These are phyloP conservation scores for Pangasianodon gigas DNA, from an alignment of 2,113 vertebrate genomes.

Conservation along the genomic window DNA sequence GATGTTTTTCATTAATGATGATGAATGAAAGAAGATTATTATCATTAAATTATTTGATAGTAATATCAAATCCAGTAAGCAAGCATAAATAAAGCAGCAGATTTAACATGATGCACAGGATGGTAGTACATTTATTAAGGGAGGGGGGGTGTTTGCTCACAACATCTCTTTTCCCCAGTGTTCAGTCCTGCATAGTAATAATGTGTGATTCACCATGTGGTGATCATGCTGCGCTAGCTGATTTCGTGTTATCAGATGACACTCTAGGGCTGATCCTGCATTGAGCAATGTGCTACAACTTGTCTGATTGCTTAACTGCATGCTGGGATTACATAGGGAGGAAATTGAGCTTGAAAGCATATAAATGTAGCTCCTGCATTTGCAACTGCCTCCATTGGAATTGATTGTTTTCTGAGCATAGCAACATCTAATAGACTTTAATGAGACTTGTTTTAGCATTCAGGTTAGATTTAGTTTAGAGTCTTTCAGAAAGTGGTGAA, in stretches of 20 bases:
- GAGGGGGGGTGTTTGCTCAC: neutral
- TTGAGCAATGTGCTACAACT: conserved; percentile 48
- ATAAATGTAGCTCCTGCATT: conserved; percentile 18
- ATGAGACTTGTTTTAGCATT: neutral
- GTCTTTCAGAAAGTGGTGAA: neutral
- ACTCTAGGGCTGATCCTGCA: conserved; percentile 53
- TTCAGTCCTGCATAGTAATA: conserved; percentile 38
- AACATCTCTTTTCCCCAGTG: neutral
- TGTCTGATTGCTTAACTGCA: conserved; percentile 62
- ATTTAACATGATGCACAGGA: neutral
- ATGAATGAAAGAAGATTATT: neutral
- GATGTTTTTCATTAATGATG: neutral
- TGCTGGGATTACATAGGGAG: conserved; percentile 49
- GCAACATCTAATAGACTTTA: conserved; percentile 14
- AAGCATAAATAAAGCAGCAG: neutral
- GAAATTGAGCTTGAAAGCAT: conserved; percentile 51
- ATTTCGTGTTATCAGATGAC: conserved; percentile 57
- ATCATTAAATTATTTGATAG: neutral
- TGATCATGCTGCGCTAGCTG: conserved; percentile 59
- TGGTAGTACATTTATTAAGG: neutral
- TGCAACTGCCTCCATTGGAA: conserved; percentile 16
- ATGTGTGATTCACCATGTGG: conserved; percentile 62
- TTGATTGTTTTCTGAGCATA: conserved; percentile 9
- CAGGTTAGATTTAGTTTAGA: neutral
- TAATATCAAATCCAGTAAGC: too few relatives aligned